These are phyloP conservation scores for Pantelozetes paolii DNA, from an alignment of 2,888 invertebrate species.

Conservation along the genomic window DNA sequence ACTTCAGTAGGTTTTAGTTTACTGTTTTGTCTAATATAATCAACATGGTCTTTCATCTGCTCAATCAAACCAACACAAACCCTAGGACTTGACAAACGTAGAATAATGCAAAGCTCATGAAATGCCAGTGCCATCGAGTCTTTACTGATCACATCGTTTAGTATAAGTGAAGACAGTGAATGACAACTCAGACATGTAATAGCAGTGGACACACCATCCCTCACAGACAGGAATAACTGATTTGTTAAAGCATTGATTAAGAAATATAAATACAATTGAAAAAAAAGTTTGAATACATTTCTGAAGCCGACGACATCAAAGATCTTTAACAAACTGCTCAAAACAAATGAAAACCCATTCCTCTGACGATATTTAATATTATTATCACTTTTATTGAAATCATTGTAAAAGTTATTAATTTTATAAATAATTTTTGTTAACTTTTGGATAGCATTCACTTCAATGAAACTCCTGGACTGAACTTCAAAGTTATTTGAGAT, in stretches of 20 bases:
- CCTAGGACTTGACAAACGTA: background rate
- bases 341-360: background rate
- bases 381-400: background rate
- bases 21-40: slow-evolving; percentile 22
- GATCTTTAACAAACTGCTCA: background rate
- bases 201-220: background rate
- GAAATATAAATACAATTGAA: background rate
- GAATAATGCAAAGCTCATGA: background rate
- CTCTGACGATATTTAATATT: background rate
- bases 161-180: background rate
- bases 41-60: slow-evolving; percentile 16
- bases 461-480: background rate
- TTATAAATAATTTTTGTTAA: background rate
- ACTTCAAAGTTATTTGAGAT: background rate
- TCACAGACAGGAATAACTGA: slow-evolving; percentile 2
- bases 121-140: slow-evolving; percentile 8
- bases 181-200: slow-evolving; percentile 22
- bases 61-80: background rate
- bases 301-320: slow-evolving; percentile 12
- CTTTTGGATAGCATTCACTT: background rate
- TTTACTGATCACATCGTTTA: background rate
- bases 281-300: background rate
- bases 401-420: background rate
- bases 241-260: background rate
- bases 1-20: slow-evolving; percentile 23